These are phyloP conservation scores for Drosophila cracens DNA, from an alignment of 2,888 invertebrate species.

Conservation along the genomic window DNA sequence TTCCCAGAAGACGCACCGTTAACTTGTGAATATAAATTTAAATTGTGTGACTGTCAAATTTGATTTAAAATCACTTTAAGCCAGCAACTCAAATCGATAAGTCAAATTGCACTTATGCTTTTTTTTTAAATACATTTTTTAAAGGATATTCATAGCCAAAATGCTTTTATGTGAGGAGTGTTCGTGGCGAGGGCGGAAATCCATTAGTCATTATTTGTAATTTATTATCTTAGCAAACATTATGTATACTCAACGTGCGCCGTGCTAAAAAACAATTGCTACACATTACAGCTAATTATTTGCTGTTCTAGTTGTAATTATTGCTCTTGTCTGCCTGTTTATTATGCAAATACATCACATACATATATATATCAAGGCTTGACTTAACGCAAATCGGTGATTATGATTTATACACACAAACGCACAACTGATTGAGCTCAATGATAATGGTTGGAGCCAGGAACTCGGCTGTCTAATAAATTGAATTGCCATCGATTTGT, in stretches of 20 bases:
- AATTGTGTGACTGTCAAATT: conserved; percentile 5
- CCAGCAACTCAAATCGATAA: not conserved
- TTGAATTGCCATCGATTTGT: conserved; percentile 56
- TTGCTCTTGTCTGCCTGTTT: conserved; percentile 16
- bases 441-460: conserved; percentile 17
- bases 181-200: conserved; percentile 18
- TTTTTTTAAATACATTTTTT: not conserved
- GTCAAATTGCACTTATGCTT: not conserved
- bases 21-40: conserved; percentile 15
- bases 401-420: conserved; percentile 41
- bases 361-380: conserved; percentile 16
- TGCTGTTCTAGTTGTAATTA: conserved; percentile 16
- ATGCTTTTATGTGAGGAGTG: not conserved
- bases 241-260: not conserved
- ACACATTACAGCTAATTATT: conserved; percentile 45
- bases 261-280: conserved; percentile 54
- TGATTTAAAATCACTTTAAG: not conserved
- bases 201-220: conserved; percentile 41
- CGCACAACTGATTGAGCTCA: conserved; percentile 52
- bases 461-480: conserved; percentile 49
- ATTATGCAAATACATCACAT: conserved; percentile 27
- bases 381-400: conserved; percentile 37
- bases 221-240: conserved; percentile 43
- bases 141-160: not conserved
- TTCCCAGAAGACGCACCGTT: conserved; percentile 22